Evolutionary conservation across 2,888 invertebrate genomes (phyloP), one percentile per base, ranked within the genome.

Genomic region (Psylliodes chrysocephalus): DNA sequence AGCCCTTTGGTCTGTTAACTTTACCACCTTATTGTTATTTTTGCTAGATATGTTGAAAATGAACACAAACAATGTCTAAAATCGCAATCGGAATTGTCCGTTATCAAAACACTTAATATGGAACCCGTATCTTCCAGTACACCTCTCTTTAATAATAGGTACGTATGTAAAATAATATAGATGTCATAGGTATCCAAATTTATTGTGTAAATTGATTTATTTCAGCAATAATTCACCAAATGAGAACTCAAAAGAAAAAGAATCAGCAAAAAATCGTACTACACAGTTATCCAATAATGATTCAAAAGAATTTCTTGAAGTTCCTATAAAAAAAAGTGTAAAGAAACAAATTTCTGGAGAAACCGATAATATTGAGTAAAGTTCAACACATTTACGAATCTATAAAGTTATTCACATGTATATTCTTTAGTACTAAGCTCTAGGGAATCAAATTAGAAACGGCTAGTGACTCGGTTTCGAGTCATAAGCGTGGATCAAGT

Each of bases 201-300:
- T 17, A 15, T 18, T 19, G 17, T 22, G 6, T 22, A 22, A 22
- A 22, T 22, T 22, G 6, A 22, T 22, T 22, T 46, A 14, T 63
- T 63, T n/a, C 17, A 66, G 66, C 22, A 61, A 62, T 46, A 64
- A 57, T 33, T 33, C 49, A 3, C 10, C 25, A 3, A 18, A 47
- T 59, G 22, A 49, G n/a, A 53, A 57, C 15, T 2, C 40, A 10
- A 59, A 40, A 19, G 33, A 38, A 42, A 25, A 40, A 18, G 52
- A 64, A 47, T 52, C 62, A 25, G 51, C 30, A 6, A 64, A 63
- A 46, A 70, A 68, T 60, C 68, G 66, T 56, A 64, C n/a, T 22
- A 2, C 22, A 6, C 30, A 10, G 10, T 10, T 6, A n/a, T 30
- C 10, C 4, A 30, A 6, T 30, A 30, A 30, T 5, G 10, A 30